These are phyloP conservation scores for Lemur catta DNA, from an alignment of 2,797 vertebrate species.

Conservation along the genomic window DNA sequence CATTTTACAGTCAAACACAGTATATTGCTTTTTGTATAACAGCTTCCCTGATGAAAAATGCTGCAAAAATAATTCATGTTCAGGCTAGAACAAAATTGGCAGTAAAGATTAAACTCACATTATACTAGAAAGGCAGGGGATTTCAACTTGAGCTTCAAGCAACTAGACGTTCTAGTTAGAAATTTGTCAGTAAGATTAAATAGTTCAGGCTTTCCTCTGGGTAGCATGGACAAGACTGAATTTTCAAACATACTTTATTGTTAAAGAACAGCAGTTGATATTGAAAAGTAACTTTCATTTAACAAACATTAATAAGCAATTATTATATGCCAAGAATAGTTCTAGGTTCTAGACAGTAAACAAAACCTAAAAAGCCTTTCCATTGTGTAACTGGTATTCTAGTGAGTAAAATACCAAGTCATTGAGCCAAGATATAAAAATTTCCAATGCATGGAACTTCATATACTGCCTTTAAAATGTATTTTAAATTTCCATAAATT, in stretches of 20 bases:
- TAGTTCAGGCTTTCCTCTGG: constrained; percentile 15
- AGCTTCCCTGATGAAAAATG: constrained; percentile 21
- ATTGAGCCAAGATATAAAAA: neutral
- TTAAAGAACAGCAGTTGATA: constrained; percentile 34
- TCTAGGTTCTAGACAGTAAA: neutral
- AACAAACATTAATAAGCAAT: constrained; percentile 14
- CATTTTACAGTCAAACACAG: neutral
- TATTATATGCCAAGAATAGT: neutral
- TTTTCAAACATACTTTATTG: constrained; percentile 49
- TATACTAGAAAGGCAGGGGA: constrained; percentile 40
- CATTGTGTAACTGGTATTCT: neutral
- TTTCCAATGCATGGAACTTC: neutral
- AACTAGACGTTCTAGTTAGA: constrained; percentile 60
- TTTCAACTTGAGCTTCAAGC: constrained; percentile 68
- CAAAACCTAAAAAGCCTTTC: neutral
- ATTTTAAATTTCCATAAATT: neutral
- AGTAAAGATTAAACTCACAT: constrained; percentile 64
- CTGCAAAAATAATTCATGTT: constrained; percentile 41
- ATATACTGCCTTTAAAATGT: neutral
- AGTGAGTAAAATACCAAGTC: neutral
- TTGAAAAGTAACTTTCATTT: neutral
- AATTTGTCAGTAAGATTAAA: constrained; percentile 72
- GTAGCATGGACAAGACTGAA: neutral
- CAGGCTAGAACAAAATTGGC: constrained; percentile 52
- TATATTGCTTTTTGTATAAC: neutral